Evolutionary conservation across 2,888 invertebrate species (phyloP), one percentile per base, ranked within the genome.

Genomic region (Strigamia transsilvanica): DNA sequence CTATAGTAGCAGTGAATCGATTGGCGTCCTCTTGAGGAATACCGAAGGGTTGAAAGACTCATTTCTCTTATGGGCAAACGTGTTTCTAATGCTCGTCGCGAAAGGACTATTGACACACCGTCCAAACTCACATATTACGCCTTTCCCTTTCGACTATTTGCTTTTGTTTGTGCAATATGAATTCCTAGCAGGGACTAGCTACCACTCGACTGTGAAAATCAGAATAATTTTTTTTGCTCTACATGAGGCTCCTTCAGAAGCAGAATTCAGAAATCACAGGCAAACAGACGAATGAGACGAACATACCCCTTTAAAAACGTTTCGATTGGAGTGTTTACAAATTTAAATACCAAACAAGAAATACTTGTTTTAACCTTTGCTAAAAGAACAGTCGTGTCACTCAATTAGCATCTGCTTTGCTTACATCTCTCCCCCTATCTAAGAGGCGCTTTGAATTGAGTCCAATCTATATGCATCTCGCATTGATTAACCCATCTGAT

Each of bases 21-120:
- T 32, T 73, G 73, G 4, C 32, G 32, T 27, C 32, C 73, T 32
- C 73, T 73, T 27, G 32, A 73, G 73, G 32, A 73, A 73, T 27
- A 73, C 32, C 4, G 27, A 73, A 73, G 73, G 73, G 10, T 73
- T 73, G 32, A 27, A 32, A 73, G 73, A 73, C 27, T 73, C 73
- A 73, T 73, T 73, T 73, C 73, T 73, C 73, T 73, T 73, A 73
- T 73, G 73, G 32, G 73, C 73, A 73, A 73, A 73, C 73, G 73
- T 73, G 73, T 73, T 66, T 73, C 73, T 73, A n/a, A 73, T 73
- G 73, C 73, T 73, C 73, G 27, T 27, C 73, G 73, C 73, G 73
- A 73, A 73, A 73, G 73, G 12, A 73, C 27, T 73, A 32, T 73
- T 73, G 73, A 73, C 73, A 73, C 73, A 73, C 73, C 73, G 32